Evolutionary conservation across 2,797 vertebrate species (phyloP), one percentile per base, ranked within the genome.

Genomic region (Oryzias sinensis): DNA sequence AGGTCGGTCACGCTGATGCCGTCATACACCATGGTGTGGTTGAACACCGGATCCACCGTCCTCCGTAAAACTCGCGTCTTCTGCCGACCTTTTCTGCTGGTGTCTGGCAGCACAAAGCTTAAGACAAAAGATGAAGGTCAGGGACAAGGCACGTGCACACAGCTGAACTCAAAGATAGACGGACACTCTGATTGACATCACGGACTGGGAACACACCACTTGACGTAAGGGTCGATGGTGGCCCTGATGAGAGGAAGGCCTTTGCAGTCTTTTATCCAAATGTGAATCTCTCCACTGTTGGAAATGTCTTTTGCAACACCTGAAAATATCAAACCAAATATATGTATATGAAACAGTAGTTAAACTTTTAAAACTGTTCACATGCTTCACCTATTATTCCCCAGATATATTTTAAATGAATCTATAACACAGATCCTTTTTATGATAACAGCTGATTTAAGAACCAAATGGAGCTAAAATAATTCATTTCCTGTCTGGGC

Each of bases 11-110:
- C 85, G 57, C 86, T 90, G 84, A 99, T 98, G 51, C 97, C 97
- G 5, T 99, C 96, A 0, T 98, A 99, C 51, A 99, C 97, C 96
- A 99, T 98, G 0, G 96, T 99, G 83, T 99, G 97, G 86, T 99
- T 99, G 76, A 98, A 99, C 15, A 92, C 58, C 0, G 97, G 97
- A 48, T 93, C 92, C 15, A 68, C 68, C 0, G 94, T 96, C 76
- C 94, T 94, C 57, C 92, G 87, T 65, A 99, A 82, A 0, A 94
- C 90, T 8, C 96, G 94, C 0, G 97, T 99, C 87, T 96, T 98
- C 88, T 99, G 97, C 0, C 95, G 93, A 70, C 96, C 96, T 88
- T 97, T 98, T 65, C 93, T 93, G 82, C 96, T 99, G 0, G 94
- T 97, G 68, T 99, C 97, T 25, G 97, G 97, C 68, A 99, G 94